Evolutionary conservation across 2,113 vertebrate genomes (phyloP).

Genomic region (Gymnogyps californianus): DNA sequence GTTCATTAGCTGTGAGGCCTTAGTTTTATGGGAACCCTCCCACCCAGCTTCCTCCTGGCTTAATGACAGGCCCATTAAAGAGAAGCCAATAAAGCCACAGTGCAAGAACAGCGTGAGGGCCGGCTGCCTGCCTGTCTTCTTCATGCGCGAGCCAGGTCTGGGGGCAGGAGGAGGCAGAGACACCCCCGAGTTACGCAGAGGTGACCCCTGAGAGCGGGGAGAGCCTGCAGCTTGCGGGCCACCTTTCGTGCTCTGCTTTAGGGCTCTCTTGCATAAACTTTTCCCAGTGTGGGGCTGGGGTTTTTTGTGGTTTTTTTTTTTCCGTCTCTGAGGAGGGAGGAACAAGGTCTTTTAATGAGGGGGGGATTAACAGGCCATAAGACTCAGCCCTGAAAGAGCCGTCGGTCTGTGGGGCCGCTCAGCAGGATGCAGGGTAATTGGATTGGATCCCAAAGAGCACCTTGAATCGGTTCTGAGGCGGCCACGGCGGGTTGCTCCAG

Average conservation of each 20-base stretch:
- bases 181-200: not conserved
- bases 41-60: constrained; percentile 47
- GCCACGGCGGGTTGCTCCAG: constrained; percentile 72
- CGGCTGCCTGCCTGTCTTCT: not conserved
- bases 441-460: constrained; percentile 83
- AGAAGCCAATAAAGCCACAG: constrained; percentile 50
- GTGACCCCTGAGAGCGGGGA: not conserved
- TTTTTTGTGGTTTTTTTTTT: not conserved
- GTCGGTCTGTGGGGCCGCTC: constrained; percentile 86
- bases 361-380: constrained; percentile 74
- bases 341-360: constrained; percentile 85
- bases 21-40: constrained; percentile 56
- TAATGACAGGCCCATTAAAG: constrained; percentile 63
- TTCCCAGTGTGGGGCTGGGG: constrained; percentile 31
- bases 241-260: constrained; percentile 68
- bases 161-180: not conserved
- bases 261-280: constrained; percentile 81
- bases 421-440: constrained; percentile 90
- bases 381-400: constrained; percentile 81
- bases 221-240: not conserved
- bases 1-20: constrained; percentile 47
- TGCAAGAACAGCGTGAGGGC: not conserved
- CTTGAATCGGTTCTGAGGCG: constrained; percentile 80
- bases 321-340: constrained; percentile 74
- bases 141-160: not conserved